Evolutionary conservation across 2,888 invertebrate species (phyloP), one percentile per base, ranked within the genome.

Genomic region (Eupithecia tripunctaria): DNA sequence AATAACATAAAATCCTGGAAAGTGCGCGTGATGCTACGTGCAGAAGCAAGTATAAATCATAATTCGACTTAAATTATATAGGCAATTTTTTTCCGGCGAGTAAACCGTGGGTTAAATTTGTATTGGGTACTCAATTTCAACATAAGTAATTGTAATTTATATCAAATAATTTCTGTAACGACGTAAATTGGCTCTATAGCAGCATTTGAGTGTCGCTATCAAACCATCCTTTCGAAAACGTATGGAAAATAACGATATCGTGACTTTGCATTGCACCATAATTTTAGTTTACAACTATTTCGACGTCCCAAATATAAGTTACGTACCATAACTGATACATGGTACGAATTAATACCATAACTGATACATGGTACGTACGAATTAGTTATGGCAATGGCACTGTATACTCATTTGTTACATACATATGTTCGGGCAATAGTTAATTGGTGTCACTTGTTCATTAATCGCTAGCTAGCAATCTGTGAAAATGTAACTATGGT

Each of bases 241-340:
- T 38, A 71, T 38, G 59, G 65, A 68, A 68, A 71, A 68, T 68
- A 74, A 60, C 51, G 51, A 74, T 71, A 68, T 68, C 68, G 71
- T 74, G 68, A 66, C 74, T 68, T 2, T 36, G n/a, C 18, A 32
- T 69, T 71, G 68, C 74, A 71, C 70, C 67, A 73, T 59, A 25
- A 72, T 60, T 41, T 59, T 41, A 6, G 66, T 47, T 56, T 70
- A 51, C 32, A 70, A 59, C 59, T 70, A 64, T 64, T 64, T 64
- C 64, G 60, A 66, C 68, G 69, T 71, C 71, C 72, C 69, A 72
- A 72, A 76, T 71, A 67, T 70, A 68, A 65, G 68, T 77, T 78
- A 77, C 70, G 70, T 75, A 77, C 74, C 70, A 66, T 73, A 70
- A 36, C 67, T 41, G 68, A 76, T 75, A 65, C 36, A 63, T 38